Base-by-base conservation (phyloP, 2,113 vertebrate genomes). In the Andinoacara biseriatus region DNA sequence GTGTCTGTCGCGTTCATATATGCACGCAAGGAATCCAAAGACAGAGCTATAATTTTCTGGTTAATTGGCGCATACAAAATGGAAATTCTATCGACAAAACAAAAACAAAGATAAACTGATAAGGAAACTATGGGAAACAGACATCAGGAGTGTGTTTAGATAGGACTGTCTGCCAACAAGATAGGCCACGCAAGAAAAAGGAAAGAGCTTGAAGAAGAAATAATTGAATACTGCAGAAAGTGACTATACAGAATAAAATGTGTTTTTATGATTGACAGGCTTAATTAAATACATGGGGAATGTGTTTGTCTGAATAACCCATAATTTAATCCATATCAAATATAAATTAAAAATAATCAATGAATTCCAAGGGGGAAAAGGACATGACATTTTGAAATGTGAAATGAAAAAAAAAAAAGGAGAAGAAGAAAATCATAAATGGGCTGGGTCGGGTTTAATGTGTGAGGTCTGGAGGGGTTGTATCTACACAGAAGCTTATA, bases 371-470 rank as follows among this genome's bases (percentile, higher is more conserved):
- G 67, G 20, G 46, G 46, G 17, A 1, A 72, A 72, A 72, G 67
- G 67, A 72, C 67, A 54, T 54, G 46, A 33, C 67, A 72, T 72
- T 72, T 72, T 72, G 67, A 72, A 72, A 72, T 72, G 26, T 52
- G 67, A 57, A 10, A 33, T 61, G 9, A 46, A 15, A 14, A 76
- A 60, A 46, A 86, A 43, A n/a, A 40, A 61, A 31, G 24, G 38
- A 29, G 24, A 10, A 14, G 9, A 33, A 60, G 80, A 76, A 84
- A 85, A 46, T 76, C 40, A 69, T 67, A 77, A 4, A 10, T n/a
- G 4, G 17, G 78, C 33, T 2, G 9, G 40, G 79, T 65, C 8
- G 7, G 59, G 74, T 81, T 88, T 80, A 84, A 81, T 24, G 11
- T 17, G 69, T 11, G 40, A 43, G 52, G 24, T 83, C 24, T 1